These are phyloP conservation scores for Saccostrea cuccullata DNA, from an alignment of 1,140 invertebrate genomes.

Conservation along the genomic window DNA sequence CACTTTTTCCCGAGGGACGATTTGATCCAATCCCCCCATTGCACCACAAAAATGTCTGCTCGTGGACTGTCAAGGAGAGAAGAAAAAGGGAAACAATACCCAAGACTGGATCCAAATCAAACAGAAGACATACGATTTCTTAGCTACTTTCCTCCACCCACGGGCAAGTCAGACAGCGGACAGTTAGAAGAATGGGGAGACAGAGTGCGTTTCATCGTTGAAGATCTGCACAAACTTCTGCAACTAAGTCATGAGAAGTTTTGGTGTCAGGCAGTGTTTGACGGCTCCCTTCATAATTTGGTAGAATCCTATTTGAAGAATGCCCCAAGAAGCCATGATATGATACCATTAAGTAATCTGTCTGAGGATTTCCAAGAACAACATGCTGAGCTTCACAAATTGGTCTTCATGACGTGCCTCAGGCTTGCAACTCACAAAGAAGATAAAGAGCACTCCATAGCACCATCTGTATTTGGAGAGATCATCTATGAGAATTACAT, in stretches of 20 bases:
- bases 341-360: conserved; percentile 76
- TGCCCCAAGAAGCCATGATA: conserved; percentile 82
- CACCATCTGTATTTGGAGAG: conserved; percentile 82
- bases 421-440: conserved; percentile 88
- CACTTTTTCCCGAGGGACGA: conserved; percentile 44
- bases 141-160: conserved; percentile 69
- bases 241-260: conserved; percentile 81
- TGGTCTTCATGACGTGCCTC: conserved; percentile 85
- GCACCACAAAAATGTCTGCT: too few relatives aligned
- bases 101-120: conserved; percentile 65
- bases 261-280: conserved; percentile 80
- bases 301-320: conserved; percentile 87
- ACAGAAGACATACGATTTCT: conserved; percentile 72
- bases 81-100: too few relatives aligned
- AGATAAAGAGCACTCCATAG: conserved; percentile 78
- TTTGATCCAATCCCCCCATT: too few relatives aligned
- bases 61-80: too few relatives aligned
- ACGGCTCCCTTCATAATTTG: conserved; percentile 83
- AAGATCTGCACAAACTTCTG: conserved; percentile 82
- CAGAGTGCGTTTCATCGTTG: conserved; percentile 79
- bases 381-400: conserved; percentile 82
- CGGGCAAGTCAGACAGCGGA: conserved; percentile 63
- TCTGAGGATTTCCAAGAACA: conserved; percentile 77
- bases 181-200: conserved; percentile 81
- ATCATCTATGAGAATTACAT: conserved; percentile 89